These are phyloP conservation scores for Pediacus dermestoides DNA, from an alignment of 2,888 invertebrate genomes.

Conservation along the genomic window DNA sequence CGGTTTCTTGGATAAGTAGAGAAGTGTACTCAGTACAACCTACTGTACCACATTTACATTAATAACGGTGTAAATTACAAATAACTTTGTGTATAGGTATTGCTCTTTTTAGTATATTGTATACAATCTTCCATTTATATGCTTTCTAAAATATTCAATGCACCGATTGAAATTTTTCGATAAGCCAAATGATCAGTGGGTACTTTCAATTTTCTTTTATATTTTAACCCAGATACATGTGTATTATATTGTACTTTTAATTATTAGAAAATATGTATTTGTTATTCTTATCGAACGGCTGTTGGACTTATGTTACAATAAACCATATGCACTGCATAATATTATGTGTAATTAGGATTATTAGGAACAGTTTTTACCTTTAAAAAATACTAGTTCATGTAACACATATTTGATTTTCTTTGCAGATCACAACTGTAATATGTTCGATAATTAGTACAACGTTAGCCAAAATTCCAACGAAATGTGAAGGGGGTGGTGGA, in stretches of 20 bases:
- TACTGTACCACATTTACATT: no score
- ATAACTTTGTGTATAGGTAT: not conserved
- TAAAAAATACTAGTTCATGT: conserved; percentile 1
- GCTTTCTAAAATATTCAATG: not conserved
- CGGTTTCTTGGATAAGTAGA: no score
- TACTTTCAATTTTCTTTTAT: conserved; percentile 7
- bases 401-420: conserved; percentile 18
- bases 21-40: no score
- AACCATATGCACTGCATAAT: no score
- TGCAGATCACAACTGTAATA: conserved; percentile 37
- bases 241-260: no score
- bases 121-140: conserved; percentile 1
- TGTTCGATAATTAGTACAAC: conserved; percentile 29
- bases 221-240: no score
- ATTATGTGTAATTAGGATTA: no score
- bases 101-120: not conserved
- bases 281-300: no score
- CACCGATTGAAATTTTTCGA: not conserved
- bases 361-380: not conserved
- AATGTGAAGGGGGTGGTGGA: conserved; percentile 61
- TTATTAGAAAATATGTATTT: no score
- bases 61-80: no score
- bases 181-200: conserved; percentile 1
- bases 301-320: no score
- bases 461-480: conserved; percentile 38